These are phyloP conservation scores for Phylloscopus trochiloides DNA, from an alignment of 2,113 vertebrate genomes.

Conservation along the genomic window DNA sequence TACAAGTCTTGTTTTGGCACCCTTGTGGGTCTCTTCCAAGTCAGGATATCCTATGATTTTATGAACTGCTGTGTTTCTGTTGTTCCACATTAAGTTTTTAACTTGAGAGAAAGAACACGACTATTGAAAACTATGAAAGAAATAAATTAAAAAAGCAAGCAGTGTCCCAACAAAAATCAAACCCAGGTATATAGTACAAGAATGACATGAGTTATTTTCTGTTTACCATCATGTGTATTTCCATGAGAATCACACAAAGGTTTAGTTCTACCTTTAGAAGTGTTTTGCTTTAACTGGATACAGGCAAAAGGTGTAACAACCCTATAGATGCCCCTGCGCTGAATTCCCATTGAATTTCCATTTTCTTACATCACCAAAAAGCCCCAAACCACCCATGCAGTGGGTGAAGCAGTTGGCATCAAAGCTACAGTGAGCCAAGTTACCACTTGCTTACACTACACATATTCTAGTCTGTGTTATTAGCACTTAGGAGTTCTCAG, in stretches of 20 bases:
- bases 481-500: slow-evolving; percentile 19
- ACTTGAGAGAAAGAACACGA: neutral
- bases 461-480: neutral
- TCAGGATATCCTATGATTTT: neutral
- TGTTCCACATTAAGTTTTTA: neutral
- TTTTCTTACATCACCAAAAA: neutral
- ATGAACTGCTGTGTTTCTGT: neutral
- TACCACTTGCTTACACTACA: neutral
- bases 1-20: neutral
- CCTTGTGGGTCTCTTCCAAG: neutral
- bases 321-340: neutral
- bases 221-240: neutral
- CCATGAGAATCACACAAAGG: neutral
- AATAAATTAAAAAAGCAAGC: neutral
- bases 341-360: neutral
- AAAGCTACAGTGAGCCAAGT: neutral
- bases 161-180: neutral
- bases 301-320: neutral
- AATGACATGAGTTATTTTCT: neutral
- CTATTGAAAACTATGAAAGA: neutral
- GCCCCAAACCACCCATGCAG: neutral
- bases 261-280: neutral
- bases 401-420: neutral
- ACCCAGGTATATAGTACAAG: neutral
- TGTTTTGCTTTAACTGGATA: neutral